phyloP scores from a whole-genome alignment of 2,797 vertebrate genomes.

The Lutjanus campechanus region DNA sequence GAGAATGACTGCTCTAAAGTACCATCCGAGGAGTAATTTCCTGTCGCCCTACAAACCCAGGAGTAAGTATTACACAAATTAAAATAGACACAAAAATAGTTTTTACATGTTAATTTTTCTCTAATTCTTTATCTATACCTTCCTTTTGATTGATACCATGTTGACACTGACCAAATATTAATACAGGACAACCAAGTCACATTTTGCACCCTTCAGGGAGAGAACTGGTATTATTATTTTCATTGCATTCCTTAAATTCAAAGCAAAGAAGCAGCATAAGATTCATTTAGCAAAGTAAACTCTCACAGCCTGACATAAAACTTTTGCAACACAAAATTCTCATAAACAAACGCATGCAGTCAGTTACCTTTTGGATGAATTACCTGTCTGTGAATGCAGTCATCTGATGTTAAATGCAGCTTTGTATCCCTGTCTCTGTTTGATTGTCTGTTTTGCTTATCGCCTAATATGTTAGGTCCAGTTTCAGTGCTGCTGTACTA shows the following conservation, averaged over 20 bases:
- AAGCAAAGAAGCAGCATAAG: not conserved
- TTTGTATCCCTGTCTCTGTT: not conserved
- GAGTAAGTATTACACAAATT: no score
- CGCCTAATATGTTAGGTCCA: not conserved
- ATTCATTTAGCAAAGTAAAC: not conserved
- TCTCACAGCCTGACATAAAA: not conserved
- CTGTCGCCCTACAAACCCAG: no score
- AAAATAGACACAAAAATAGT: no score
- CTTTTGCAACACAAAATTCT: not conserved
- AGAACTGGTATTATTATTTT: not conserved
- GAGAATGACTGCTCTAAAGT: no score
- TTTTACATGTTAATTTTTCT: no score
- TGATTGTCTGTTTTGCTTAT: no score
- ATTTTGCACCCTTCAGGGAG: not conserved
- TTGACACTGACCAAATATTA: not conserved
- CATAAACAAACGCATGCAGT: not conserved
- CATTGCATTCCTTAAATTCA: not conserved
- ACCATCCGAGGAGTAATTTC: no score
- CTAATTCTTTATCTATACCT: no score
- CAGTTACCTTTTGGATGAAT: not conserved
- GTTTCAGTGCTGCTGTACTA: no score
- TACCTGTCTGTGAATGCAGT: slow-evolving; percentile 4
- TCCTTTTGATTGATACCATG: no score
- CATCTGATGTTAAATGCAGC: not conserved
- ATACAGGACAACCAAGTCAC: not conserved